Evolutionary conservation across 2,888 invertebrate genomes (phyloP).

Genomic region (Rhagonycha lutea): DNA sequence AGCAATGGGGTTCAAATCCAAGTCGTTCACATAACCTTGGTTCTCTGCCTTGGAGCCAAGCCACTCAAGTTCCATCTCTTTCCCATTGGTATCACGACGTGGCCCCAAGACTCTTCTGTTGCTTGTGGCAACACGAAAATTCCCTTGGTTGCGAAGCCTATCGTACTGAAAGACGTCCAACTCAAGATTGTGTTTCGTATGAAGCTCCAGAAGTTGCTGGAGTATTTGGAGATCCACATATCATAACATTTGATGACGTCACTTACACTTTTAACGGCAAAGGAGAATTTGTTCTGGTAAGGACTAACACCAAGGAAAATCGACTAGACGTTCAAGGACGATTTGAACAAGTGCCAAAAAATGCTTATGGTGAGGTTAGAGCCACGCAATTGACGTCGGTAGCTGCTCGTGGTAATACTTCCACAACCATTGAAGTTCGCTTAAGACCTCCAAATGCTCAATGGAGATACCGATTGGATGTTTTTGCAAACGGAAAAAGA

Average conservation of each 20-base stretch:
- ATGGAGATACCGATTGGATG: constrained; percentile 90
- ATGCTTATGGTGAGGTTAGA: constrained; percentile 74
- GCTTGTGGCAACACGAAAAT: constrained; percentile 90
- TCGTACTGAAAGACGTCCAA: constrained; percentile 90
- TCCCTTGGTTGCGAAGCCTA: constrained; percentile 93
- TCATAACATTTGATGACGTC: constrained; percentile 88
- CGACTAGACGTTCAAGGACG: constrained; percentile 86
- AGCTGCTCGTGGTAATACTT: constrained; percentile 84
- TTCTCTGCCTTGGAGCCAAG: constrained; percentile 90
- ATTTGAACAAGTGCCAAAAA: constrained; percentile 79
- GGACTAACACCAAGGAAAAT: constrained; percentile 73
- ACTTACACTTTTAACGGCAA: constrained; percentile 94
- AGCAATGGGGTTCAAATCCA: constrained; percentile 91
- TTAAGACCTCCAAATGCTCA: constrained; percentile 81
- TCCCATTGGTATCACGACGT: constrained; percentile 97
- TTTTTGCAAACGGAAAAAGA: constrained; percentile 82
- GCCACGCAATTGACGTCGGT: constrained; percentile 83
- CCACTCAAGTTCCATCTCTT: constrained; percentile 90
- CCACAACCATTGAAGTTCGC: constrained; percentile 84
- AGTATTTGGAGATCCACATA: constrained; percentile 92
- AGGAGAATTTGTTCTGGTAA: constrained; percentile 86
- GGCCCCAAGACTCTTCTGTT: constrained; percentile 92
- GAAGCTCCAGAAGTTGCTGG: constrained; percentile 86
- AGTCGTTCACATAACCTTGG: constrained; percentile 88
- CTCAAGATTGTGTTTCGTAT: constrained; percentile 95